These are phyloP conservation scores for Pemphigus obesinymphae DNA, from an alignment of 1,140 invertebrate species.

Conservation along the genomic window DNA sequence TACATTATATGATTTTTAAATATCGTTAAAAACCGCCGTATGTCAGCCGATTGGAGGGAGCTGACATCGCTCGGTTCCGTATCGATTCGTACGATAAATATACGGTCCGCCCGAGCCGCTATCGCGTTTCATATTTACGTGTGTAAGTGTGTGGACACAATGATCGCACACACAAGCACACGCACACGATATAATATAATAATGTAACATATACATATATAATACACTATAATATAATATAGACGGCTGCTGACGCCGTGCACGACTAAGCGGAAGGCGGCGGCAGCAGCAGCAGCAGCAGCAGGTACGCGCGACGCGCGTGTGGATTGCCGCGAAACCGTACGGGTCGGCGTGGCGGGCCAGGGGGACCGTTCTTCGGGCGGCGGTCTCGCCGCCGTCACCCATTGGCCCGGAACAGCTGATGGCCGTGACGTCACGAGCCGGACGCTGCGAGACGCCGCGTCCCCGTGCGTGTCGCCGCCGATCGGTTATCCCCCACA, in stretches of 20 bases:
- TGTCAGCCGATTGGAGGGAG: too few species aligned
- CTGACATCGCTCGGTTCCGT: too few species aligned
- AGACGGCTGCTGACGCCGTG: background rate
- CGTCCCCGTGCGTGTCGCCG: background rate
- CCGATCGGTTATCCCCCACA: constrained; percentile 22
- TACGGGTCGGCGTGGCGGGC: background rate
- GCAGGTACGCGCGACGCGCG: background rate
- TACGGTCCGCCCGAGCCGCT: too few species aligned
- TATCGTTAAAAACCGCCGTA: too few species aligned
- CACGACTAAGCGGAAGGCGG: background rate
- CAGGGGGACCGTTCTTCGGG: background rate
- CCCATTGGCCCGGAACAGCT: constrained; percentile 14
- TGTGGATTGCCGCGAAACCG: background rate
- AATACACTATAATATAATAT: too few species aligned
- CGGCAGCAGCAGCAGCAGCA: background rate
- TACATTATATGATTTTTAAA: too few species aligned
- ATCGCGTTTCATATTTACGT: too few species aligned
- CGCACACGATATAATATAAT: background rate
- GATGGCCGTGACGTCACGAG: constrained; percentile 29
- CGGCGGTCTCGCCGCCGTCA: background rate
- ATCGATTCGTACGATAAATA: too few species aligned
- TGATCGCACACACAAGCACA: background rate
- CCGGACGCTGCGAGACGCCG: background rate
- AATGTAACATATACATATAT: too few species aligned
- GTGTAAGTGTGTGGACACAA: too few species aligned